Base-by-base conservation (phyloP, 2,113 vertebrate genomes). In the Pristiophorus japonicus region DNA sequence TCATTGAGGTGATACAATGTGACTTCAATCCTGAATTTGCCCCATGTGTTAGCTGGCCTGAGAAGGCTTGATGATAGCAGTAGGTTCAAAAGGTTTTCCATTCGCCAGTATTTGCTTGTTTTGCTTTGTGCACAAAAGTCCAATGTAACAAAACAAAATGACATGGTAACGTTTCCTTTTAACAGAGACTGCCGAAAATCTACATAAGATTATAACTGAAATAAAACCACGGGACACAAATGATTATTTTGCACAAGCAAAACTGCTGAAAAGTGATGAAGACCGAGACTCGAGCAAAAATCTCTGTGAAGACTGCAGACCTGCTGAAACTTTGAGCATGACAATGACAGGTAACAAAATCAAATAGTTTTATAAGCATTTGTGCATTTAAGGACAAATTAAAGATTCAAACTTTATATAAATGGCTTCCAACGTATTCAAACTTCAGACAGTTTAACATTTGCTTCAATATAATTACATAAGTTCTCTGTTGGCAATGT, bases 181-280 rank as follows among this genome's bases (percentile, higher is more conserved):
- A 63, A 87, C 96, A 99, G 99, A 98, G 95, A 97, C 98, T 10
- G 97, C 98, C 91, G 96, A 95, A 94, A 98, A 97, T 65, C 96
- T 99, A 55, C 98, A 98, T 96, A 97, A 96, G 96, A 99, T 99
- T 97, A 97, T 99, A 66, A 97, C 97, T 91, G 99, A 99, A 97
- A 99, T 99, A 96, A 98, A 99, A 94, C 99, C 99, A 47, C 97
- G 98, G 73, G 99, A 99, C 97, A 98, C 98, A 0, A 99, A 99
- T 34, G 98, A 98, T 97, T 99, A 98, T 96, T 99, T 99, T 96
- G 97, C 95, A 6, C 97, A 97, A 96, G 96, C 98, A 96, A 98
- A 98, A 97, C 97, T 98, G 96, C 96, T 99, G 96, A 98, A 98
- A 95, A 96, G 98, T 22, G 95, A 96, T 66, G 96, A 96, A 22